A percentile compares a stretch with the other conserved stretches of the same genome.
Evolutionary conservation across 1,140 invertebrate genomes (phyloP).

Genomic region (Drosophila subpulchrella): DNA sequence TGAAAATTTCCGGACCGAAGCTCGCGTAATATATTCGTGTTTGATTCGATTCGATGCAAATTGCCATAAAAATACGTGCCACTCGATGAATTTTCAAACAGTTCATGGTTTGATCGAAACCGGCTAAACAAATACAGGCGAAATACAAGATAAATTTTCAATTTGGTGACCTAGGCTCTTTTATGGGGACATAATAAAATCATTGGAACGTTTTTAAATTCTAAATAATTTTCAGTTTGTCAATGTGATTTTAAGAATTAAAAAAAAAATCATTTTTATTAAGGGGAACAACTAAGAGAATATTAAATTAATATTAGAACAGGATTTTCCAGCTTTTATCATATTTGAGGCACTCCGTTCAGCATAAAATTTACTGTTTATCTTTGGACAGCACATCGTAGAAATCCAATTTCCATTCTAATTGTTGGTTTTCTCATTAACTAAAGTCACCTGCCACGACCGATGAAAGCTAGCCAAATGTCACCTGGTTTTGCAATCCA

Average conservation of each 20-base stretch:
- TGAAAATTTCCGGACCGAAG: neutral
- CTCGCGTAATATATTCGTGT: slow-evolving; percentile 6
- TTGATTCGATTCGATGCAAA: slow-evolving; percentile 6
- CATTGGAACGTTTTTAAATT: too few species aligned
- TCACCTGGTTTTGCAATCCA: slow-evolving; percentile 20
- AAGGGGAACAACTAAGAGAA: too few species aligned
- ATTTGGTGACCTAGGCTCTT: slow-evolving; percentile 4
- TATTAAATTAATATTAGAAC: too few species aligned
- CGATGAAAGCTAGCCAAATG: neutral
- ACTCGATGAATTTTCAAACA: slow-evolving; percentile 31
- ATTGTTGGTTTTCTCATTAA: neutral
- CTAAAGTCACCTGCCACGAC: neutral
- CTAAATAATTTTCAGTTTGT: too few species aligned
- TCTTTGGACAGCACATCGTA: too few species aligned
- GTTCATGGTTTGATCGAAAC: slow-evolving; percentile 7
- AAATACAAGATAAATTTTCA: slow-evolving; percentile 13
- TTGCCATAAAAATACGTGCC: slow-evolving; percentile 50
- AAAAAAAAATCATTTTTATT: too few species aligned
- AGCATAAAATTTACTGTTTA: too few species aligned
- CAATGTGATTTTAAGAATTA: too few species aligned
- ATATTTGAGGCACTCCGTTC: too few species aligned
- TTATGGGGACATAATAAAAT: too few species aligned
- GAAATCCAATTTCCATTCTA: neutral
- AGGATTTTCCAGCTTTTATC: neutral
- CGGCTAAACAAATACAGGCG: slow-evolving; percentile 14